Base-by-base conservation (phyloP, 1,140 invertebrate species). In the Apis laboriosa region DNA sequence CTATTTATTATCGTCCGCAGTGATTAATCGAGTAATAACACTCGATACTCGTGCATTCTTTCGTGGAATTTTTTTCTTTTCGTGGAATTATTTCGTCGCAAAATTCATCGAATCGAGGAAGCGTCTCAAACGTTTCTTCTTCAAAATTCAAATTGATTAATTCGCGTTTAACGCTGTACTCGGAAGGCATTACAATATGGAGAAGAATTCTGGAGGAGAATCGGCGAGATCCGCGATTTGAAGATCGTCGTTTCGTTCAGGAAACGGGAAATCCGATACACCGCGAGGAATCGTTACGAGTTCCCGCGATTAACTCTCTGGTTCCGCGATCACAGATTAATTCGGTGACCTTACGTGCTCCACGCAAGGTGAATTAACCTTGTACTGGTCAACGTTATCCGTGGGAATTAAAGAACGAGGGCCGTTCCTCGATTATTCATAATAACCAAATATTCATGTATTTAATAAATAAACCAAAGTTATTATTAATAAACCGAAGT, bases 201-300 rank as follows among this genome's bases (percentile, higher is more conserved):
- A 24, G 24, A 43, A 74, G 61, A n/a, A 24, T 24, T 17, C 11
- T 24, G 12, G 21, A n/a, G 34, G 17, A 61, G 53, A 56, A 76
- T 81, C 63, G 34, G 24, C 55, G 9, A 49, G 21, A 56, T 64
- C 28, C 34, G n/a, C 60, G 15, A 9, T 13, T 11, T 17, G 64
- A 43, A 7, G 77, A 56, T 83, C 55, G 24, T 55, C 21, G n/a
- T 79, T 83, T 66, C 81, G n/a, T 73, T 9, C 60, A 66, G 81
- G 81, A 83, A 83, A 51, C 53, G 68, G 53, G 81, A 60, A 71
- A 83, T 83, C 81, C 72, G 81, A 83, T 83, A 83, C 53, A 58
- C 53, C 24, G 51, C 61, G 71, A 60, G 49, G 43, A 58, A 77
- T 83, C 64, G 75, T 60, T 34, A 17, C 66, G 55, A 79, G 28